phyloP scores from a whole-genome alignment of 2,888 invertebrate species.

The Tetranychus truncatus region DNA sequence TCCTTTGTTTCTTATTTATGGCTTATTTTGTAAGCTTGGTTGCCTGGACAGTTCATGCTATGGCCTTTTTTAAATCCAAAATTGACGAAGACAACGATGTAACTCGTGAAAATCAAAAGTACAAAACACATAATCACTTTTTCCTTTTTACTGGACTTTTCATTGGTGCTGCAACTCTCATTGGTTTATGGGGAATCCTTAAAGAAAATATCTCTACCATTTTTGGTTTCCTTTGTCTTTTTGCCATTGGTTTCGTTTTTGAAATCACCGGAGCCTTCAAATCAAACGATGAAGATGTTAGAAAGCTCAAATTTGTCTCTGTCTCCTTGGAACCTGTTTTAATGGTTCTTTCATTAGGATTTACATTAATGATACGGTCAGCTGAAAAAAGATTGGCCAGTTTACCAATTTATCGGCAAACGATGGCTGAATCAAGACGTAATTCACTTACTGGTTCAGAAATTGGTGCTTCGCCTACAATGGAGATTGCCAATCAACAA shows the following conservation, averaged over 20 bases:
- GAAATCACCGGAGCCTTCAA: slow-evolving; percentile 11
- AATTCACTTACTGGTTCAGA: neutral
- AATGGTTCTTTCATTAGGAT: slow-evolving; percentile 3
- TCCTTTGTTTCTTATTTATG: slow-evolving; percentile 6
- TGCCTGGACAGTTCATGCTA: slow-evolving; percentile 5
- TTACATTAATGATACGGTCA: slow-evolving; percentile 9
- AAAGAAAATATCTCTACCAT: slow-evolving; percentile 7
- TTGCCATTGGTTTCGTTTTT: slow-evolving; percentile 8
- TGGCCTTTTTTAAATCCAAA: slow-evolving; percentile 10
- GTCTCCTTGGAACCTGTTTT: neutral
- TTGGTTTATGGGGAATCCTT: slow-evolving; percentile 11
- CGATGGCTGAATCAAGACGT: slow-evolving; percentile 10
- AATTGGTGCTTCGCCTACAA: neutral
- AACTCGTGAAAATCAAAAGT: slow-evolving; percentile 10
- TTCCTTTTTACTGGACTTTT: slow-evolving; percentile 14
- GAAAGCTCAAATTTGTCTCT: neutral
- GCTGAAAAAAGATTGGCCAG: slow-evolving; percentile 11
- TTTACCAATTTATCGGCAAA: slow-evolving; percentile 12
- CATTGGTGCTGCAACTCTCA: neutral
- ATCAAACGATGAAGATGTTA: slow-evolving; percentile 10
- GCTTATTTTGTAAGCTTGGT: slow-evolving; percentile 1
- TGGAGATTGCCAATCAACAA: neutral
- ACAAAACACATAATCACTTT: slow-evolving; percentile 13
- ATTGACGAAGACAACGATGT: slow-evolving; percentile 3
- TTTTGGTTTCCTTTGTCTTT: slow-evolving; percentile 7